Evolutionary conservation across 2,888 invertebrate species (phyloP).

Genomic region (Eristalis tenax): DNA sequence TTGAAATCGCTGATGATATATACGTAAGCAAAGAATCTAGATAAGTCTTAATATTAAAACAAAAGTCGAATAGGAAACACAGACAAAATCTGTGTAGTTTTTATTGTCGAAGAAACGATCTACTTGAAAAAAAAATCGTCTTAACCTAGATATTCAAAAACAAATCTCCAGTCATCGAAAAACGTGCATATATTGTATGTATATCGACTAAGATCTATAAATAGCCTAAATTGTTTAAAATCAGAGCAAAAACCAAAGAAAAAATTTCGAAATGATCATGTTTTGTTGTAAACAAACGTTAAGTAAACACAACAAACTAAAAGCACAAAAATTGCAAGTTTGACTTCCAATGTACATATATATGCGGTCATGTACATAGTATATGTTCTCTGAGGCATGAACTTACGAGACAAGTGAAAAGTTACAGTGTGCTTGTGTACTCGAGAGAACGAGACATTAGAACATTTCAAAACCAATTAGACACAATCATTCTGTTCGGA

Average conservation of each 20-base stretch:
- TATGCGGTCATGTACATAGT: not conserved
- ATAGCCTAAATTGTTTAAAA: slow-evolving; percentile 36
- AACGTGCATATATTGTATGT: slow-evolving; percentile 4
- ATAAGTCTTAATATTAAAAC: not conserved
- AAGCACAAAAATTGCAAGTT: slow-evolving; percentile 30
- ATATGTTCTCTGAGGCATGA: not conserved
- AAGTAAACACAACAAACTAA: slow-evolving; percentile 35
- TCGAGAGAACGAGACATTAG: slow-evolving; percentile 23
- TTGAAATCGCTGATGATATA: too few species aligned
- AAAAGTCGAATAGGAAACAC: not conserved
- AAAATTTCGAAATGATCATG: slow-evolving; percentile 19
- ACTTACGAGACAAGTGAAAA: not conserved
- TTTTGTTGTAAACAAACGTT: slow-evolving; percentile 33
- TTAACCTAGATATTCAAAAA: slow-evolving; percentile 45
- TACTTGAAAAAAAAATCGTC: slow-evolving; percentile 33
- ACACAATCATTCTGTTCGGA: slow-evolving; percentile 2
- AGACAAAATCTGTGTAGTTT: not conserved
- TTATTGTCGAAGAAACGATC: slow-evolving; percentile 6
- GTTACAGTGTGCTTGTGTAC: not conserved
- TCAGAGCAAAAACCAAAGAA: slow-evolving; percentile 13
- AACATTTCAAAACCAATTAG: slow-evolving; percentile 31
- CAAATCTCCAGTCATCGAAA: slow-evolving; percentile 40
- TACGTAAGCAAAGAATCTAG: not conserved
- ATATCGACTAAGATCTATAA: slow-evolving; percentile 20
- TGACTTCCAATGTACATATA: not conserved